phyloP scores from a whole-genome alignment of 2,888 invertebrate species.

The Campopleginae sp. region DNA sequence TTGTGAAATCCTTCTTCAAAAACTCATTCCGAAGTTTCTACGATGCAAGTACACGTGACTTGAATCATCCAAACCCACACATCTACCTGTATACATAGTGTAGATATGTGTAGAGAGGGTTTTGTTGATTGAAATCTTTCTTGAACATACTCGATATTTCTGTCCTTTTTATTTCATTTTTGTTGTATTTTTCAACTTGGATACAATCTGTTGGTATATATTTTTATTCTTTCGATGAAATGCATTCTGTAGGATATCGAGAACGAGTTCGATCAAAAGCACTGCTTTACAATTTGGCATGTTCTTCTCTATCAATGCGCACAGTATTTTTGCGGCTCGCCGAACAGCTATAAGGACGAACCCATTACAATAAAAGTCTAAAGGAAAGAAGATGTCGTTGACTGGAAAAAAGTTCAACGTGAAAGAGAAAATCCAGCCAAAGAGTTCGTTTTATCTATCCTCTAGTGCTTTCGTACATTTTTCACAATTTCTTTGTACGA shows the following conservation, averaged over 20 bases:
- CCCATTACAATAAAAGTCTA: constrained; percentile 4
- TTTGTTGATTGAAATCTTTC: constrained; percentile 49
- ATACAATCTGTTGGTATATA: constrained; percentile 11
- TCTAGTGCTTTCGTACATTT: neutral
- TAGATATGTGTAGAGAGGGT: neutral
- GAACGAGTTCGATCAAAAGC: constrained; percentile 40
- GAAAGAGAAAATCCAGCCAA: neutral
- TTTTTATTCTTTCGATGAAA: constrained; percentile 22
- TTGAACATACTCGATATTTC: constrained; percentile 13
- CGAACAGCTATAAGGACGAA: constrained; percentile 29
- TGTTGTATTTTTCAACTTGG: constrained; percentile 11
- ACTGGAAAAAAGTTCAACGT: constrained; percentile 30
- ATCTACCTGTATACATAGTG: neutral
- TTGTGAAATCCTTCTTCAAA: constrained; percentile 1
- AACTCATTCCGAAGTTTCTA: constrained; percentile 30
- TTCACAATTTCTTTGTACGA: neutral
- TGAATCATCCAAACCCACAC: constrained; percentile 1
- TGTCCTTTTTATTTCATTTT: neutral
- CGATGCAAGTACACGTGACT: constrained; percentile 3
- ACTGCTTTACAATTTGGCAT: constrained; percentile 49
- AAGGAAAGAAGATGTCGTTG: neutral
- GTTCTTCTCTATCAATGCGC: constrained; percentile 5
- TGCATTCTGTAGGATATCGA: constrained; percentile 10
- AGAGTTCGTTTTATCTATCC: neutral
- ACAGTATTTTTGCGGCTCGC: constrained; percentile 35